Base-by-base conservation (phyloP, 2,113 vertebrate genomes). In the Mesembrinibis cayennensis region DNA sequence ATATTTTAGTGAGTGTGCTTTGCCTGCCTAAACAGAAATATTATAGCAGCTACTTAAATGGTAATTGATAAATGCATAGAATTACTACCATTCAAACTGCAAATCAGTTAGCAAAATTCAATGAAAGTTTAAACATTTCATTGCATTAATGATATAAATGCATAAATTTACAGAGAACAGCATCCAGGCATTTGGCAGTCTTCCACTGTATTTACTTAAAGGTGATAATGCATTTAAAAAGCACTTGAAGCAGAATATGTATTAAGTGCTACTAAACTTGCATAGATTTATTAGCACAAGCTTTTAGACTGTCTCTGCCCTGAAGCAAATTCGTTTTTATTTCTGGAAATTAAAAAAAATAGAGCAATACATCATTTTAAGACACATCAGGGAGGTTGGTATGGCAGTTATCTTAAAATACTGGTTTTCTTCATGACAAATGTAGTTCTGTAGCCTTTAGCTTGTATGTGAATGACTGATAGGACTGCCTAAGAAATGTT, bases 161-260 rank as follows among this genome's bases (percentile, higher is more conserved):
- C 87, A 95, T 96, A 88, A 63, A 93, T 92, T 90, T 94, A 71
- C 34, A 21, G 83, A n/a, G 84, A 93, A 73, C 58, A 78, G 73
- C 82, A 93, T 90, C 78, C 87, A 96, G 93, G 58, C 74, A 79
- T 32, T 85, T 95, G 86, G 93, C 90, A 96, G 94, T 11, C 40
- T 94, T 97, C 97, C 97, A 97, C 67, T 62, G 63, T 97, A 96
- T 97, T 98, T 97, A 97, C 96, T 97, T 96, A 93, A 94, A 98
- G 97, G 97, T 98, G 96, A 96, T 97, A 97, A 96, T 96, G 96
- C 77, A 96, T 95, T 98, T 96, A 77, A 97, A 96, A 97, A 96
- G 91, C 91, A 91, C 82, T 97, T 95, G 93, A 81, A 95, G 93
- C 93, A 97, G 97, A 96, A 96, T 97, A 86, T 91, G 69, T 93